Base-by-base conservation (phyloP, 2,888 invertebrate genomes). In the Cactoblastis cactorum region DNA sequence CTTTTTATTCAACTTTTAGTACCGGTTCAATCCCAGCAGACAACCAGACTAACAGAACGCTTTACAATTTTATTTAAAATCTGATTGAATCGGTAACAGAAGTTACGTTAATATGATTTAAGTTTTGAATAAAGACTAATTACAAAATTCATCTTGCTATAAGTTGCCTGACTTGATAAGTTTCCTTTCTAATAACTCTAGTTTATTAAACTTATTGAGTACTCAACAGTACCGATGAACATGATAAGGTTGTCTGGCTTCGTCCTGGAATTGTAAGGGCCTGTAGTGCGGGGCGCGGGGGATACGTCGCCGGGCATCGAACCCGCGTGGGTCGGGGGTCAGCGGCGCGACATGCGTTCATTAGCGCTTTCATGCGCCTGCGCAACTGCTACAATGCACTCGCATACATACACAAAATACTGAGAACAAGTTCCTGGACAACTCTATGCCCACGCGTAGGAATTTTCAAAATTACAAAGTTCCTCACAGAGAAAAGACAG, bases 301-400 rank as follows among this genome's bases (percentile, higher is more conserved):
- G 64, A 55, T 59, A 55, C 60, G 61, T 50, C 62, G 58, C 55
- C 78, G 87, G 82, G 62, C 89, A 65, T 79, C 82, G 87, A 88
- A 80, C 88, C 72, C 77, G 82, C 80, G 84, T 82, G 84, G 87
- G 88, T 88, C 89, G 85, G 71, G 85, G 89, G 89, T 88, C 86
- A 87, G 75, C 81, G 72, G 71, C 77, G 83, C 86, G 82, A 81
- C 83, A 79, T 68, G 76, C 83, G 76, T 79, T 83, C 82, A 84
- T 87, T 83, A 83, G 77, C 69, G 78, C 73, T 72, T 69, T 71
- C 71, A 62, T 76, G 77, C 80, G 78, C 77, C 54, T 59, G 76
- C 76, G 77, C 71, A 70, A 56, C 53, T 55, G 61, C 62, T 56
- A 57, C 53, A 56, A 53, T 61, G 57, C 54, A 50, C 58, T 57